Evolutionary conservation across 2,888 invertebrate genomes (phyloP).

Genomic region (Lasioglossum figueresi): DNA sequence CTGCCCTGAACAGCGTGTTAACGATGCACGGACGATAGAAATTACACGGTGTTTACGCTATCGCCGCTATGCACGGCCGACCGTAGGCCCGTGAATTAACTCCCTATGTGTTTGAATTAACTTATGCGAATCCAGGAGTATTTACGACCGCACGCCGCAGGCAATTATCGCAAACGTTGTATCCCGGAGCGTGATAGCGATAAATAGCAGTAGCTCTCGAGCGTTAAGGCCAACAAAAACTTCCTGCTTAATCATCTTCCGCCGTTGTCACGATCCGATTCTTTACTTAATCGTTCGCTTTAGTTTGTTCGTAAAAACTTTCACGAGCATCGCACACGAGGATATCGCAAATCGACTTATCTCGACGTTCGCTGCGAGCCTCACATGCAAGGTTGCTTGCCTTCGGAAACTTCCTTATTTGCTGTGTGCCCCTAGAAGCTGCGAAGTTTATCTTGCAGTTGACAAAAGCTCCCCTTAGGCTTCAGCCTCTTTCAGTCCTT

Average conservation of each 20-base stretch:
- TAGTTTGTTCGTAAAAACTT: not conserved
- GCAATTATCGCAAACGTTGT: conserved; percentile 14
- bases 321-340: not conserved
- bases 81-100: conserved; percentile 22
- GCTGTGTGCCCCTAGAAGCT: not conserved
- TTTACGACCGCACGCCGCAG: conserved; percentile 14
- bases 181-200: not conserved
- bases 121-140: conserved; percentile 1
- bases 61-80: conserved; percentile 14
- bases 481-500: not conserved
- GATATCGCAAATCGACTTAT: not conserved
- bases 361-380: not conserved
- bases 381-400: not conserved
- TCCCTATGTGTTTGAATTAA: conserved; percentile 28
- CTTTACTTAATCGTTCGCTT: not conserved
- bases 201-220: conserved; percentile 5
- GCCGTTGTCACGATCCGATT: not conserved
- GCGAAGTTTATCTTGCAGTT: conserved; percentile 6
- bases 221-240: not conserved
- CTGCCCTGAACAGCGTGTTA: conserved; percentile 30
- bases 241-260: not conserved
- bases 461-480: not conserved
- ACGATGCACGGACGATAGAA: conserved; percentile 52
- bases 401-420: conserved; percentile 12
- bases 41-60: conserved; percentile 61